Base-by-base conservation (phyloP, 2,113 vertebrate genomes). In the Phycodurus eques region DNA sequence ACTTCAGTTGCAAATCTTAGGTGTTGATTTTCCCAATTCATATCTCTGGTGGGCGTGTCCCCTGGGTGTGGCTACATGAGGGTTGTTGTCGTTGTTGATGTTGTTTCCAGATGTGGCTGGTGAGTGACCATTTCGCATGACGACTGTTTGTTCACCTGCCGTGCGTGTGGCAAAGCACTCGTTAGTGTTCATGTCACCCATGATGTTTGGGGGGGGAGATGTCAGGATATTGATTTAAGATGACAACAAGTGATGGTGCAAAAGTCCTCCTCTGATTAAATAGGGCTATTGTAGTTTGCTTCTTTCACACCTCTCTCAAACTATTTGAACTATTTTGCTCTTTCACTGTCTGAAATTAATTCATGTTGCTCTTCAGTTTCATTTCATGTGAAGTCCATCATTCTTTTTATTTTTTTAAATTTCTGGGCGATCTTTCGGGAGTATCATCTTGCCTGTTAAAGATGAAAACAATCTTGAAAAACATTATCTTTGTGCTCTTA, bases 401-500 rank as follows among this genome's bases (percentile, higher is more conserved):
- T 76, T 44, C 33, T 63, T 46, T 49, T 2, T 19, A 17, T 12
- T 39, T 39, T 39, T 3, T 6, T 39, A 1, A 6, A 70, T 33
- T 66, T 35, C 20, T 10, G 20, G 13, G 22, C 5, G 42, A 22
- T 51, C 68, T 59, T 44, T 1, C 31, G 31, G 39, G 22, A 61
- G 22, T 17, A 35, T 74, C 63, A 73, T 42, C 15, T 70, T 42
- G 11, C 53, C 60, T 82, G 42, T 44, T 54, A 15, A 57, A 80
- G 71, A 73, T 72, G n/a, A 77, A 79, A 78, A 72, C 27, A 3
- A 56, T 42, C 54, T 39, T 47, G 44, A 74, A 60, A 39, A 73
- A 77, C 31, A 53, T 39, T 65, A 53, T 77, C 51, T 78, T 71
- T 68, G 57, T 59, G 70, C 78, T 67, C 57, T 74, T 68, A 71